Base-by-base conservation (phyloP, 37 sponge, comb jelly and placozoan genomes). In the Haliclona indistincta region DNA sequence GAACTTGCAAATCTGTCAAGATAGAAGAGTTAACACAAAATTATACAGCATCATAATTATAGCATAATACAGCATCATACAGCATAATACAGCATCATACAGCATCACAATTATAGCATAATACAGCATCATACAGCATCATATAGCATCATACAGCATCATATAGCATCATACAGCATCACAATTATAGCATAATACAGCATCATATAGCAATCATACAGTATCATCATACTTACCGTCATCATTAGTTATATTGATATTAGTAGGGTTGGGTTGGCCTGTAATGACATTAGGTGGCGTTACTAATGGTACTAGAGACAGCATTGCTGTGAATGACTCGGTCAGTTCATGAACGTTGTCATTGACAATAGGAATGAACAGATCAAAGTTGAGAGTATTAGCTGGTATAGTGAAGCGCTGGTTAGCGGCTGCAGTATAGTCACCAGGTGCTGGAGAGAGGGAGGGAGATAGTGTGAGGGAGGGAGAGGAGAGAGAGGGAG, bases 161-260 rank as follows among this genome's bases (percentile, higher is more conserved):
- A n/a, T n/a, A n/a, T n/a, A n/a, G n/a, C n/a, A n/a, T n/a, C n/a
- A n/a, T n/a, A n/a, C n/a, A n/a, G n/a, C n/a, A n/a, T n/a, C n/a
- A n/a, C n/a, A n/a, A n/a, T n/a, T n/a, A n/a, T n/a, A n/a, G n/a
- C n/a, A n/a, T n/a, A n/a, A n/a, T n/a, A n/a, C n/a, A n/a, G n/a
- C n/a, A n/a, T n/a, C n/a, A n/a, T n/a, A n/a, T n/a, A n/a, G n/a
- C n/a, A n/a, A n/a, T n/a, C n/a, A n/a, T n/a, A n/a, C n/a, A n/a
- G n/a, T n/a, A n/a, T n/a, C n/a, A n/a, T n/a, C n/a, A n/a, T n/a
- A 58, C 60, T 25, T 58, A 79, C 79, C 28, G 75, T 82, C 83
- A 56, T 55, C 19, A 33, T 82, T 75, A 42, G 34, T 6, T 32
- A 82, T 82, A 19, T 58, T 68, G 30, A 74, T 47, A 0, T 28